Base-by-base conservation (phyloP, 1,140 invertebrate genomes). In the Orchestia grillus region DNA sequence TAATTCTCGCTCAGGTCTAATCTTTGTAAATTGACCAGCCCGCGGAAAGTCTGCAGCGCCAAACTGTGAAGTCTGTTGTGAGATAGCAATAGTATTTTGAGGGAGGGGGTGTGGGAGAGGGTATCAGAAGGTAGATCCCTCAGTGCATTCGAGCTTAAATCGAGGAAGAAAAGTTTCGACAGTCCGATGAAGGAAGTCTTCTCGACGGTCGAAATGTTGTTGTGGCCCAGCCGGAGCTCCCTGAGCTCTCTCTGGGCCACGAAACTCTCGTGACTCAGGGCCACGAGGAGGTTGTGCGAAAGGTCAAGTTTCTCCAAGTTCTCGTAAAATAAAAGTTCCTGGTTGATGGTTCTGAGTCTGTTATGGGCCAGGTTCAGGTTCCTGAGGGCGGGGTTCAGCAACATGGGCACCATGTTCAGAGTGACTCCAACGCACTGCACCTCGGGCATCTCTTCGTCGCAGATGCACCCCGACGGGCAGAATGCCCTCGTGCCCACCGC, bases 361-460 rank as follows among this genome's bases (percentile, higher is more conserved):
- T 99, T 99, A 97, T 98, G 98, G 19, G 98, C 98, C n/a, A 99
- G 97, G 97, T 99, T 98, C 40, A 99, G 98, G 41, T 98, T 98
- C 97, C 98, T 98, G 45, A 99, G 97, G 96, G 98, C 98, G n/a
- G 98, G 98, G 97, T 99, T 99, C 96, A 99, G 98, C 97, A 99
- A 98, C 96, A 99, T 99, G 57, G 99, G 99, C 53, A 99, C 98
- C 96, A 99, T 98, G 97, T 99, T 98, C 92, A 99, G 98, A 92
- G 98, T 98, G 28, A 98, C 98, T 96, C 98, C 98, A 96, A 98
- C 98, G 97, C 99, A 99, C 92, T 98, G 98, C 3, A 98, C 98
- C 36, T 98, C 98, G 88, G 98, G 98, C 47, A 98, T 97, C 45
- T 98, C 98, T 97, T 99, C 98, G 97, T 99, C 98, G 97, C 99